phyloP scores from a whole-genome alignment of 2,113 vertebrate species.

The Chaenogobius annularis region DNA sequence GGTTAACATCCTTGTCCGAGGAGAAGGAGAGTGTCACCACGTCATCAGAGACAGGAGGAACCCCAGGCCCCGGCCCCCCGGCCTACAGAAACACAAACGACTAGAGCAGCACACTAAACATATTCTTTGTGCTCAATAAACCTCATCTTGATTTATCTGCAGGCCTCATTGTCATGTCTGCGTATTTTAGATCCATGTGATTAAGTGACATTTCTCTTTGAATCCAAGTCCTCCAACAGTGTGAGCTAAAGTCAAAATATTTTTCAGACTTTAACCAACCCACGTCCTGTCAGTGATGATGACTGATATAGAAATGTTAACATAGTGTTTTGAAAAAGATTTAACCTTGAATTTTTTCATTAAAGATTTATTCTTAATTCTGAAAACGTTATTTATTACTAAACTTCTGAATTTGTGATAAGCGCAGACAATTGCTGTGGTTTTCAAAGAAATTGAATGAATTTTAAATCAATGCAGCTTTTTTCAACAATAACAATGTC shows the following conservation, averaged over 20 bases:
- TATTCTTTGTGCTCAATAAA: background rate
- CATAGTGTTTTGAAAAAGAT: background rate
- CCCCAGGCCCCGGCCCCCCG: no score
- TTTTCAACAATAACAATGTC: constrained; percentile 28
- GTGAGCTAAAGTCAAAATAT: background rate
- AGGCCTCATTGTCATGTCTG: background rate
- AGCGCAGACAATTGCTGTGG: constrained; percentile 13
- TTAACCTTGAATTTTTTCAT: background rate
- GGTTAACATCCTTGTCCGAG: no score
- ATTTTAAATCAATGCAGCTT: constrained; percentile 29
- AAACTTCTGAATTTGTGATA: constrained; percentile 13
- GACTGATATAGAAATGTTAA: background rate
- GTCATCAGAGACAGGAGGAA: no score
- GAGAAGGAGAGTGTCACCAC: no score
- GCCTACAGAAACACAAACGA: no score
- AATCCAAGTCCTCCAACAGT: background rate
- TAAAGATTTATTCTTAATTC: background rate
- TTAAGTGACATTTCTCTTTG: constrained; percentile 2
- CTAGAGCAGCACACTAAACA: background rate
- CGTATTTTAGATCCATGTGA: background rate
- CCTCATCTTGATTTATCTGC: background rate
- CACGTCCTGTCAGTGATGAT: background rate
- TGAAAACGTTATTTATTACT: constrained; percentile 20
- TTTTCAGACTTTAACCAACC: background rate
- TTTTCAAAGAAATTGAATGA: constrained; percentile 25